Percentiles rank a stretch among this genome's conserved stretches.
Evolutionary conservation across 2,888 invertebrate species (phyloP).

Genomic region (Xestia rhomboidea): DNA sequence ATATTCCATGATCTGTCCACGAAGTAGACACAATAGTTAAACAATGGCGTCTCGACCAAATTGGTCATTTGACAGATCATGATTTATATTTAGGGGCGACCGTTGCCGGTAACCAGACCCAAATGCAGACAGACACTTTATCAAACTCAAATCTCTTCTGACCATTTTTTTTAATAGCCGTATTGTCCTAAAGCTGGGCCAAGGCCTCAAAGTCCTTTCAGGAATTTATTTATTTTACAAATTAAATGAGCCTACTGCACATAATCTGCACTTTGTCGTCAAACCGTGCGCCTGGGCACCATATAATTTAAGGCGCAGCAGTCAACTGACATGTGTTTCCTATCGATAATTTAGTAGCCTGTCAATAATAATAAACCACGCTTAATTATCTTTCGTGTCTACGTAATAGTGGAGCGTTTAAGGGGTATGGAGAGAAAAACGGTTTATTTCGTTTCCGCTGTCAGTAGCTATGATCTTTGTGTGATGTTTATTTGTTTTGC

Average conservation of each 20-base stretch:
- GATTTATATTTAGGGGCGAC: no score
- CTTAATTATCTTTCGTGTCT: conserved; percentile 65
- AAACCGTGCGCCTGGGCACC: conserved; percentile 34
- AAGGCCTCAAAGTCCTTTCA: neutral
- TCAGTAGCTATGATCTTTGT: neutral
- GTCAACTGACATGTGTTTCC: conserved; percentile 69
- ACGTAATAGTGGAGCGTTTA: conserved; percentile 52
- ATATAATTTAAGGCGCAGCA: conserved; percentile 68
- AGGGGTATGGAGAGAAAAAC: conserved; percentile 17
- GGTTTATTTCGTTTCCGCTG: conserved; percentile 25
- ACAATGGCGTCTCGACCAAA: no score
- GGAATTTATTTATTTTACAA: no score
- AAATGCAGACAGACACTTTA: neutral
- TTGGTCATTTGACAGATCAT: no score
- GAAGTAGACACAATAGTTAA: no score
- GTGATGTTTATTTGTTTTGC: no score
- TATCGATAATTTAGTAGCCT: conserved; percentile 66
- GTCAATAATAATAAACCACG: conserved; percentile 72
- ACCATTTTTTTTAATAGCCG: neutral
- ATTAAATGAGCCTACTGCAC: conserved; percentile 26
- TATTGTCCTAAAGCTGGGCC: neutral
- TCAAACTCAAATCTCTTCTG: neutral
- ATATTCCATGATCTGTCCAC: no score
- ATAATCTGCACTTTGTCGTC: conserved; percentile 21
- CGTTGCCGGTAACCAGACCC: neutral